phyloP scores from a whole-genome alignment of 2,888 invertebrate species.

The Lysandra coridon region DNA sequence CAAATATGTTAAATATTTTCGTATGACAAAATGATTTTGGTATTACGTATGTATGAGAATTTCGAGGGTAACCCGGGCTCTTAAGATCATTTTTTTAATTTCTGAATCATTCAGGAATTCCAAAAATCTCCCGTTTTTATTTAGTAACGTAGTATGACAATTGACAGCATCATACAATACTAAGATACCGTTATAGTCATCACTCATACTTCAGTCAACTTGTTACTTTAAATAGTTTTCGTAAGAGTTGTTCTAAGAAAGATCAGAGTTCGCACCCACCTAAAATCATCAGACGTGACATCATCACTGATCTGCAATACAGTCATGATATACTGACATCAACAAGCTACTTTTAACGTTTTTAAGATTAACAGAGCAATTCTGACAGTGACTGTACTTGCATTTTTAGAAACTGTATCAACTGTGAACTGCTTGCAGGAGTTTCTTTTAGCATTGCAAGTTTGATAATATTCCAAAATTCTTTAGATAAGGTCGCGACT shows the following conservation, averaged over 20 bases:
- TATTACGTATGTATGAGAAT: too few species aligned
- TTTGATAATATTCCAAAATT: too few species aligned
- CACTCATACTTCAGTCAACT: not conserved
- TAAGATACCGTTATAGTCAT: not conserved
- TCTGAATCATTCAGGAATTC: constrained; percentile 1
- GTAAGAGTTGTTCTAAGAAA: not conserved
- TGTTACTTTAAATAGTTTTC: not conserved
- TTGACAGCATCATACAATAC: not conserved
- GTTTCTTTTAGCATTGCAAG: too few species aligned
- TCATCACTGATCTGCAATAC: not conserved
- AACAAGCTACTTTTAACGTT: not conserved
- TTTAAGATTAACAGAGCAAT: not conserved
- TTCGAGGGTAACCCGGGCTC: too few species aligned
- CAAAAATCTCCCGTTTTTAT: not conserved
- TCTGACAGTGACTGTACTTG: not conserved
- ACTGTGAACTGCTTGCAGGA: too few species aligned
- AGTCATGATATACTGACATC: not conserved
- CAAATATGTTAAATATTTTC: too few species aligned
- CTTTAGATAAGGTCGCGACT: too few species aligned
- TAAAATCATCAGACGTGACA: not conserved
- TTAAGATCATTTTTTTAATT: not conserved
- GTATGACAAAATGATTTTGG: too few species aligned
- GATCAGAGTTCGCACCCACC: not conserved
- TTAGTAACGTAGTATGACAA: not conserved
- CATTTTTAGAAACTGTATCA: not conserved